phyloP scores from a whole-genome alignment of 2,113 vertebrate species.

The Callospermophilus lateralis region DNA sequence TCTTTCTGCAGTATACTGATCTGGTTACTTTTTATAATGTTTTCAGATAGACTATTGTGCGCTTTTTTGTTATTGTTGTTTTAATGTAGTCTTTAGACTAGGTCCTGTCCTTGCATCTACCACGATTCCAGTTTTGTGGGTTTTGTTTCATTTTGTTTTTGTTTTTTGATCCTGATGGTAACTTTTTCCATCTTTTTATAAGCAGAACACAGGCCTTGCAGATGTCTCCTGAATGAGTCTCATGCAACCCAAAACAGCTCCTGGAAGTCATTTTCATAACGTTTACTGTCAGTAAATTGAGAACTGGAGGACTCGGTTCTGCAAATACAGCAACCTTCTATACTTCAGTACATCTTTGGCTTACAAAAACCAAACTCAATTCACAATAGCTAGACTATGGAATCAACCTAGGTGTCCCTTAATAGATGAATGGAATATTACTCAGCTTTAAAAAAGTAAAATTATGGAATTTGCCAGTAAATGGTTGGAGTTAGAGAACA shows the following conservation, averaged over 20 bases:
- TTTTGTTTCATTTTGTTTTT: no score
- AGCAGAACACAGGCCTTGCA: constrained; percentile 97
- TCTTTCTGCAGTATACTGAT: constrained; percentile 93
- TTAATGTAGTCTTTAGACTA: constrained; percentile 90
- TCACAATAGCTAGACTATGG: no score
- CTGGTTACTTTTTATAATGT: constrained; percentile 90
- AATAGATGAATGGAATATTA: no score
- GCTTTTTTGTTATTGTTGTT: constrained; percentile 90
- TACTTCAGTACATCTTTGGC: constrained; percentile 98
- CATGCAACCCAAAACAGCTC: constrained; percentile 94
- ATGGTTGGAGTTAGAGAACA: no score
- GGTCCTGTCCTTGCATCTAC: constrained; percentile 91
- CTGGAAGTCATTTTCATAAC: constrained; percentile 96
- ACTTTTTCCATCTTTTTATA: constrained; percentile 97
- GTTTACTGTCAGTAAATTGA: constrained; percentile 96
- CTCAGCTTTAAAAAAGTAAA: no score
- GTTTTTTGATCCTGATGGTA: constrained; percentile 91
- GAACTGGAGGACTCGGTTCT: constrained; percentile 97
- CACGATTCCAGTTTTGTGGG: constrained; percentile 94
- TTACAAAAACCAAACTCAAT: constrained; percentile 97
- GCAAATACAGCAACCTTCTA: constrained; percentile 98
- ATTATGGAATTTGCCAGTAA: no score
- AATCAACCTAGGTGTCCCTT: no score
- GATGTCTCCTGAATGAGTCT: constrained; percentile 95
- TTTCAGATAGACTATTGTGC: constrained; percentile 80